A percentile compares a stretch with the other conserved stretches of the same genome.
phyloP scores from a whole-genome alignment of 1,140 invertebrate genomes.

The Lepidotrigona ventralis region DNA sequence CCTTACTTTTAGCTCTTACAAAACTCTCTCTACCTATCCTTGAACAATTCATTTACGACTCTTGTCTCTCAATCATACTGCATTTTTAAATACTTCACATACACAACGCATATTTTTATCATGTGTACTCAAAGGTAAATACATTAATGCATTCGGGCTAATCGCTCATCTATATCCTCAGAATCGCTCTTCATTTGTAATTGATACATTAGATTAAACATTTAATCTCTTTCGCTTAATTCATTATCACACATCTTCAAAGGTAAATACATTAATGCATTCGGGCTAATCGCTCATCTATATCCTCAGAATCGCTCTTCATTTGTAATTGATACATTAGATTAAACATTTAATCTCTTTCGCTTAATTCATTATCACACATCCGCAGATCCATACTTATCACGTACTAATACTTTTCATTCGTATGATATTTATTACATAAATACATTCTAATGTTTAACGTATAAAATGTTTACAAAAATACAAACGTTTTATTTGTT shows the following conservation, averaged over 20 bases:
- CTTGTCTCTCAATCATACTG: too few relatives aligned
- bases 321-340: too few relatives aligned
- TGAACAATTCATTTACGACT: too few relatives aligned
- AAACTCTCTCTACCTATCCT: too few relatives aligned
- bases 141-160: not conserved
- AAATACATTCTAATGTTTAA: not conserved
- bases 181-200: not conserved
- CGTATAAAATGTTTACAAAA: conserved; percentile 26
- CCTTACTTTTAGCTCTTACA: too few relatives aligned
- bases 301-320: too few relatives aligned
- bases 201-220: not conserved
- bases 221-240: not conserved
- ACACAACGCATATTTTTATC: too few relatives aligned
- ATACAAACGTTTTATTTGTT: conserved; percentile 20
- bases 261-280: too few relatives aligned
- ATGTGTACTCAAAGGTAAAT: too few relatives aligned
- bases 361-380: not conserved
- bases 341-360: not conserved
- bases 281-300: too few relatives aligned
- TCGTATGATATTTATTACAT: conserved; percentile 13
- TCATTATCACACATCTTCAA: not conserved
- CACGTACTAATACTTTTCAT: not conserved
- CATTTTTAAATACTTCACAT: too few relatives aligned
- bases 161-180: not conserved
- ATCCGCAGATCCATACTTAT: not conserved